These are phyloP conservation scores for Aphis gossypii DNA, from an alignment of 1,140 invertebrate genomes.

Conservation along the genomic window DNA sequence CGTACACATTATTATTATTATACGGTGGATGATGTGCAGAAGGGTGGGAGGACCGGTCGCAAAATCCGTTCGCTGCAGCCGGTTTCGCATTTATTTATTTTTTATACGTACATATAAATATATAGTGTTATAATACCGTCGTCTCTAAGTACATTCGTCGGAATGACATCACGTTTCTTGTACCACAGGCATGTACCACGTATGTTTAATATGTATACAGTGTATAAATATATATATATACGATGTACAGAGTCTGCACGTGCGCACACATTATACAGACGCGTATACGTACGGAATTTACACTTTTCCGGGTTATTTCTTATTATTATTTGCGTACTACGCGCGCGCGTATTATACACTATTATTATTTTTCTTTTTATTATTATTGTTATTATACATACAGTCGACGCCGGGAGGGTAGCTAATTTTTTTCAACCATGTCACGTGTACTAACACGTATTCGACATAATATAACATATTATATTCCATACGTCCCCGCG, in stretches of 20 bases:
- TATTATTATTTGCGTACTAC: not conserved
- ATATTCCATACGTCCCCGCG: too few species aligned
- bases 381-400: too few species aligned
- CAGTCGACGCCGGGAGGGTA: too few species aligned
- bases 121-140: too few species aligned
- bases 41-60: too few species aligned
- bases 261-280: not conserved
- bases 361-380: too few species aligned
- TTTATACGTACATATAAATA: too few species aligned
- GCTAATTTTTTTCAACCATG: not conserved
- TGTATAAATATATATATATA: not conserved
- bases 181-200: not conserved
- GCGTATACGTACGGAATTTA: not conserved
- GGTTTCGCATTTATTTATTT: not conserved
- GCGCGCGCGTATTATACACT: too few species aligned
- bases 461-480: too few species aligned
- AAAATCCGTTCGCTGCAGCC: not conserved
- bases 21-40: not conserved
- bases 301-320: not conserved
- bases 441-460: not conserved
- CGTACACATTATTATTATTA: not conserved
- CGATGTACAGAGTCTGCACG: not conserved
- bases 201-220: not conserved
- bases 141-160: not conserved
- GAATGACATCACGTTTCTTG: constrained; percentile 8